Evolutionary conservation across 2,888 invertebrate genomes (phyloP).

Genomic region (Pristionchus maxplancki): DNA sequence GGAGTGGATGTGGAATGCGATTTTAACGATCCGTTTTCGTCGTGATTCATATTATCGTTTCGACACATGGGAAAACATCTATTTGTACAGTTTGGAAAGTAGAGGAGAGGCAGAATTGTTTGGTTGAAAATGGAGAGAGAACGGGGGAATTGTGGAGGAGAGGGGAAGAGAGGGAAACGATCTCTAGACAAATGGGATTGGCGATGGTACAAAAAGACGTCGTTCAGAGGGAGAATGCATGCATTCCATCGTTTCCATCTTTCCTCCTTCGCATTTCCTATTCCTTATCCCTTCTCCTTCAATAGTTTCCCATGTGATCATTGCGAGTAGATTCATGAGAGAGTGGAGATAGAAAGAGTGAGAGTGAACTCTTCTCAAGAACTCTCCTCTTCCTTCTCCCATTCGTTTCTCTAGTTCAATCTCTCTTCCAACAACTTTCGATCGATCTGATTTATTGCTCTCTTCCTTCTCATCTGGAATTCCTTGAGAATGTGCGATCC

Average conservation of each 20-base stretch:
- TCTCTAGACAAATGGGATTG: slow-evolving; percentile 19
- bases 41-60: slow-evolving; percentile 32
- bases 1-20: not conserved
- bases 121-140: slow-evolving; percentile 31
- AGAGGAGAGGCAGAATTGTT: slow-evolving; percentile 7
- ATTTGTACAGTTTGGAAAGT: slow-evolving; percentile 45
- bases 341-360: slow-evolving; percentile 5
- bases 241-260: not conserved
- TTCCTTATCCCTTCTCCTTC: not conserved
- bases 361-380: slow-evolving; percentile 21
- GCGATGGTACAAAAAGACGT: slow-evolving; percentile 29
- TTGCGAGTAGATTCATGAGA: not conserved
- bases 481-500: not conserved
- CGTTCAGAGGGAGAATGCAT: slow-evolving; percentile 10
- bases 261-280: not conserved
- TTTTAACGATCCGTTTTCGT: slow-evolving; percentile 13
- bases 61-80: slow-evolving; percentile 40
- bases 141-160: not conserved
- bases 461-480: not conserved
- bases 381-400: not conserved
- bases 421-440: not conserved
- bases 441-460: not conserved
- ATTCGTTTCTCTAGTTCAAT: slow-evolving; percentile 2
- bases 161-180: not conserved
- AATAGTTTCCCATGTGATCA: not conserved